Evolutionary conservation across 2,113 vertebrate species (phyloP), one percentile per base, ranked within the genome.

Genomic region (Tachysurus fulvidraco): DNA sequence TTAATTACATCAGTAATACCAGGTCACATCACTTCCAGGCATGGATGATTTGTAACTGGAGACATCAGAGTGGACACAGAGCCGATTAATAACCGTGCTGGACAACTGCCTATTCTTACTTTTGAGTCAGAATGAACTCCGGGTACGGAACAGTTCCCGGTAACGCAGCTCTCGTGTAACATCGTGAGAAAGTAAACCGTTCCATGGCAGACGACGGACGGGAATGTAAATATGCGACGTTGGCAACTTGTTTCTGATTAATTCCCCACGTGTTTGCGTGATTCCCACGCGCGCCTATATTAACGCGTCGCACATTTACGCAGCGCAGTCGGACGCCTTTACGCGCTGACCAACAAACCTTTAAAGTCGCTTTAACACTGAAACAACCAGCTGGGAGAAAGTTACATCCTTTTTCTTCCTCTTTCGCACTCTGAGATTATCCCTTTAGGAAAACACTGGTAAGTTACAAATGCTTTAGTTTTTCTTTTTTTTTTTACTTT

Each of bases 231-330:
- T 87, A 91, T 86, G 84, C 28, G 83, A 78, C 86, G 91, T 82
- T 88, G 89, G 85, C 91, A 90, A 88, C 91, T 90, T 83, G 89
- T 91, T 92, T 90, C 91, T 92, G 92, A 91, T 92, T 91, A 91
- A 91, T 92, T 92, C 90, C 88, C 83, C 86, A 89, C 84, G 79
- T 84, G 80, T 89, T 91, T 87, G 92, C 93, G 90, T 89, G 91
- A 86, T 88, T 89, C 90, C 85, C 90, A 77, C 87, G 89, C 84
- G 92, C 87, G 91, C 90, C 91, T 93, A 94, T 92, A 93, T 95
- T 92, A 92, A 85, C 86, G 69, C 83, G 50, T 19, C 52, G 69
- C 54, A 54, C 65, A 57, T 73, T 69, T 69, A 84, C 67, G 69
- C 28, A 60, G 78, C 55, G 14, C 67, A 59, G 30, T 54, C 52